Conservation (phyloP, 1,140 invertebrate species). For the Drosophila grimshawi region DNA sequence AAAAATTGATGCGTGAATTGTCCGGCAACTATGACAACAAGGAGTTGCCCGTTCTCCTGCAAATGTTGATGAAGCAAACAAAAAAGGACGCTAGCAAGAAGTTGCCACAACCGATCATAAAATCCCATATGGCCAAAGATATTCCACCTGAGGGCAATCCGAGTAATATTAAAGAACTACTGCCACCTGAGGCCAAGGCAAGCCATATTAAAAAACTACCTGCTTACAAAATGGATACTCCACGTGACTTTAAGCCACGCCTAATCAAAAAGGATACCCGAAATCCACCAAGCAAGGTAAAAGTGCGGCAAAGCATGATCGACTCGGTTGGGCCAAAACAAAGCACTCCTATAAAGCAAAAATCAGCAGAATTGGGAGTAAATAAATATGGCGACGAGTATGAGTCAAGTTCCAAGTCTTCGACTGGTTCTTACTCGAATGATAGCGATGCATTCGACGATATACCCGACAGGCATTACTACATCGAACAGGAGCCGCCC, state of each 20-base stretch:
- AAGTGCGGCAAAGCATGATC: conserved; percentile 21
- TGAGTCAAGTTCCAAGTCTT: not conserved
- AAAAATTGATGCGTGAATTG: conserved; percentile 26
- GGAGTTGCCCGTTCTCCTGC: conserved; percentile 59
- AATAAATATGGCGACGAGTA: not conserved
- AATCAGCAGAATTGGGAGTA: not conserved
- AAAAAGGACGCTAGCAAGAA: not conserved
- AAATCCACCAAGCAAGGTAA: not conserved
- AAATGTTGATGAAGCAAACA: conserved; percentile 40
- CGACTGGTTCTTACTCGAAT: conserved; percentile 5
- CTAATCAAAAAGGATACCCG: not conserved
- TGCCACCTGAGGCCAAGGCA: not conserved
- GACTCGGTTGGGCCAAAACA: not conserved
- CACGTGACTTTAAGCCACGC: no score
- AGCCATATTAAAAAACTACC: no score
- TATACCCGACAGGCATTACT: conserved; percentile 68
- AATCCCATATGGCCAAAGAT: not conserved
- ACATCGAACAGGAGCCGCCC: conserved; percentile 46
- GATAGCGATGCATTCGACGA: conserved; percentile 52
- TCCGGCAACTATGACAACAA: conserved; percentile 1
- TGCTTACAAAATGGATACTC: no score
- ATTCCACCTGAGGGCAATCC: conserved; percentile 5
- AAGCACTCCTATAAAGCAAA: not conserved
- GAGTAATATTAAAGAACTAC: not conserved
- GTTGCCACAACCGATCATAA: not conserved